Evolutionary conservation across 2,888 invertebrate species (phyloP).

Genomic region (Melinaea menophilus): DNA sequence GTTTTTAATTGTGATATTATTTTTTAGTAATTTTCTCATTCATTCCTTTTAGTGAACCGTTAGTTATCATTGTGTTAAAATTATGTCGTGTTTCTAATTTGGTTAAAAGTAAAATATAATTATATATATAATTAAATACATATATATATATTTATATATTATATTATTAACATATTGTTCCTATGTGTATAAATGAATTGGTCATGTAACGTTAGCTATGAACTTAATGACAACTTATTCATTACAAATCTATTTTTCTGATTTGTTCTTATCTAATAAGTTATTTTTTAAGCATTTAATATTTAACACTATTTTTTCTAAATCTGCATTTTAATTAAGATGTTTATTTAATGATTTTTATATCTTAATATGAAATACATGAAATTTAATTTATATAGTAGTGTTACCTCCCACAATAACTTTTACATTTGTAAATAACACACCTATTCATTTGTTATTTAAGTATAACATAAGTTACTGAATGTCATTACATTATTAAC

Average conservation of each 20-base stretch:
- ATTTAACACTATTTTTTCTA: neutral
- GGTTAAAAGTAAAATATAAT: too few species aligned
- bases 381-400: neutral
- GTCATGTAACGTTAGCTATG: too few species aligned
- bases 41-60: constrained; percentile 21
- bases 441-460: too few species aligned
- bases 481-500: too few species aligned
- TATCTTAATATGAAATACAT: neutral
- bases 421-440: neutral
- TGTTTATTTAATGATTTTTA: neutral
- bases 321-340: constrained; percentile 1
- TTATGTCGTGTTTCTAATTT: neutral
- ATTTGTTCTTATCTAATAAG: neutral
- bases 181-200: too few species aligned
- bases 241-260: too few species aligned
- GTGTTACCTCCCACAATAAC: neutral
- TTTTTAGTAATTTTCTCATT: constrained; percentile 12
- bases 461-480: too few species aligned
- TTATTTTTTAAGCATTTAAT: neutral
- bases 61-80: constrained; percentile 13
- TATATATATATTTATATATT: too few species aligned
- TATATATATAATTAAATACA: too few species aligned
- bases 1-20: constrained; percentile 25
- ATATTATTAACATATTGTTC: too few species aligned
- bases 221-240: too few species aligned